Percentiles rank a stretch among this genome's conserved stretches.
phyloP scores from a whole-genome alignment of 2,113 vertebrate genomes.

The Bombycilla garrulus region DNA sequence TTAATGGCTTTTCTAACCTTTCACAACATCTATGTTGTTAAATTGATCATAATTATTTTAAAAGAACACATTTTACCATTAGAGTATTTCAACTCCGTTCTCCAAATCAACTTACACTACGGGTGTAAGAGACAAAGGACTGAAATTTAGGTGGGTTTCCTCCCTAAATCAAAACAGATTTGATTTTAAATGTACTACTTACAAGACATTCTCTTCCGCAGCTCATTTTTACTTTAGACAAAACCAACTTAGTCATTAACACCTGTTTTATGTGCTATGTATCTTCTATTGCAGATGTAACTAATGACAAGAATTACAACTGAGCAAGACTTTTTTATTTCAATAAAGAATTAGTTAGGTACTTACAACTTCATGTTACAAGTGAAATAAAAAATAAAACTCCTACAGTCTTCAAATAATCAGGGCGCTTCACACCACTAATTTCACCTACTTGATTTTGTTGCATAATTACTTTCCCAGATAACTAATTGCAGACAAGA shows the following conservation, averaged over 20 bases:
- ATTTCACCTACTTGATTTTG: constrained; percentile 70
- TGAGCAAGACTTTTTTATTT: background rate
- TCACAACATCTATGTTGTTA: background rate
- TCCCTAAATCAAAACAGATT: background rate
- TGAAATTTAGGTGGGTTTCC: background rate
- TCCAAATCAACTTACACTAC: background rate
- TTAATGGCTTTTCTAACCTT: constrained; percentile 29
- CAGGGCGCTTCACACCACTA: constrained; percentile 62
- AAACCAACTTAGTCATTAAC: constrained; percentile 14
- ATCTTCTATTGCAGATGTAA: background rate
- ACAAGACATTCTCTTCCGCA: background rate
- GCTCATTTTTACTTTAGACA: background rate
- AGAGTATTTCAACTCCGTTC: background rate
- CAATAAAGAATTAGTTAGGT: background rate
- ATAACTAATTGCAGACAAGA: constrained; percentile 68
- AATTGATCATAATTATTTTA: background rate
- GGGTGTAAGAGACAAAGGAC: background rate
- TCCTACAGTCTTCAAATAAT: constrained; percentile 1
- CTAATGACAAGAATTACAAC: constrained; percentile 11
- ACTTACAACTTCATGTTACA: constrained; percentile 36
- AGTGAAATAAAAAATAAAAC: constrained; percentile 1
- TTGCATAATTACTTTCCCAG: constrained; percentile 72
- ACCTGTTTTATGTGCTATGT: background rate
- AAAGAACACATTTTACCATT: background rate
- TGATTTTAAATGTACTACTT: background rate